Percentiles rank a stretch among this genome's conserved stretches.
These are phyloP conservation scores for Thaleichthys pacificus DNA, from an alignment of 2,797 vertebrate genomes.

Conservation along the genomic window DNA sequence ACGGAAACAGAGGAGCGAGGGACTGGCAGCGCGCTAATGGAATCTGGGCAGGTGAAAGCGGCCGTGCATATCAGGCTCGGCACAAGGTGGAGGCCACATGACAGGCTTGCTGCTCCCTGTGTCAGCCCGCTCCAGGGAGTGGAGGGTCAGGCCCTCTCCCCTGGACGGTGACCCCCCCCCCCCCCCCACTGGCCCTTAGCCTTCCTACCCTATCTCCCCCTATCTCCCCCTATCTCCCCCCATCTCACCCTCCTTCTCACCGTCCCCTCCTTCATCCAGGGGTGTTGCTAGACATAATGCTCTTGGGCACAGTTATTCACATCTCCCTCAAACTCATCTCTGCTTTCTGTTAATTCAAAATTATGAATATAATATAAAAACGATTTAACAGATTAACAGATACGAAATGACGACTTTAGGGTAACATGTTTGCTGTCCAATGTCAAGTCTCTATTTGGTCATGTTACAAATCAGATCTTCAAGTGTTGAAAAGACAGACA, in stretches of 20 bases:
- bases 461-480: too few species aligned
- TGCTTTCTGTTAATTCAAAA: too few species aligned
- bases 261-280: conserved; percentile 2
- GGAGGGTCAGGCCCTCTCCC: conserved; percentile 15
- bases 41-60: conserved; percentile 42
- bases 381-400: too few species aligned
- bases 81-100: conserved; percentile 34
- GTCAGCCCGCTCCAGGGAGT: conserved; percentile 6
- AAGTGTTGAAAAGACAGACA: too few species aligned
- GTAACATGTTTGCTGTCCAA: too few species aligned
- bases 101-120: conserved; percentile 4
- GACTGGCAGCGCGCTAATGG: conserved; percentile 53
- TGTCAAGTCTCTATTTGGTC: too few species aligned
- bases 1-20: conserved; percentile 54
- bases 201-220: neutral
- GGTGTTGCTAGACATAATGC: too few species aligned
- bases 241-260: neutral
- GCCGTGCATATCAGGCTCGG: conserved; percentile 39
- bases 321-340: too few species aligned
- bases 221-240: neutral
- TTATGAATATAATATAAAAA: too few species aligned
- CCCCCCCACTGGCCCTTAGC: conserved; percentile 6
- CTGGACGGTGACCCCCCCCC: conserved; percentile 22
- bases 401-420: too few species aligned
- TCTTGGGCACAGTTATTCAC: too few species aligned